These are phyloP conservation scores for Drosophila cognata DNA, from an alignment of 2,888 invertebrate species.

Conservation along the genomic window DNA sequence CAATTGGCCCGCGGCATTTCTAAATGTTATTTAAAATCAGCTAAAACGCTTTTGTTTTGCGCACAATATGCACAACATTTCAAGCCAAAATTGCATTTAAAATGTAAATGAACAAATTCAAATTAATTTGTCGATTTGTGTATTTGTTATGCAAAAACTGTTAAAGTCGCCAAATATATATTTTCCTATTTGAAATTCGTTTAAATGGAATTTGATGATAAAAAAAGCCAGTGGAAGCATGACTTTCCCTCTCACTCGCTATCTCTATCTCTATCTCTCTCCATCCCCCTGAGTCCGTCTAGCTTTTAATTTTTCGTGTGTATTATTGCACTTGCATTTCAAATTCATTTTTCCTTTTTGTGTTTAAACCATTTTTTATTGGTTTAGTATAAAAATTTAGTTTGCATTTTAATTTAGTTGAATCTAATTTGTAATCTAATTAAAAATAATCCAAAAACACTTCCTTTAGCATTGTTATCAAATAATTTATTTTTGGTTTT, in stretches of 20 bases:
- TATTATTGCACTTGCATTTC: constrained; percentile 63
- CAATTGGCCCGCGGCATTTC: constrained; percentile 6
- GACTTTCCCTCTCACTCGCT: background rate
- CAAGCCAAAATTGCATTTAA: constrained; percentile 5
- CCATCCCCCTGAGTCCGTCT: background rate
- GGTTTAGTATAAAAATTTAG: background rate
- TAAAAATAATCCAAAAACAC: background rate
- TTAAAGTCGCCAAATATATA: constrained; percentile 10
- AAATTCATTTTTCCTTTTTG: constrained; percentile 14
- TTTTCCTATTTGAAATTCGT: background rate
- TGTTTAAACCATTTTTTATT: background rate
- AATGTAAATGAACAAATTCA: constrained; percentile 7
- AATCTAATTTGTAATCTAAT: no score
- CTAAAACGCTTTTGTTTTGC: constrained; percentile 6
- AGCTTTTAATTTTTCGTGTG: constrained; percentile 16
- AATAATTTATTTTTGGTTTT: no score
- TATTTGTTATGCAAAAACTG: constrained; percentile 14
- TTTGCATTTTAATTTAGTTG: background rate
- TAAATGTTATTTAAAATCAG: background rate
- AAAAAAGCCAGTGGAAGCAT: background rate
- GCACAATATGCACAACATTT: background rate
- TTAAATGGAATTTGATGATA: background rate
- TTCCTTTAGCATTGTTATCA: no score
- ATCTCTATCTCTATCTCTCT: background rate
- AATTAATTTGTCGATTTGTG: constrained; percentile 11